Percentiles rank a stretch among this genome's conserved stretches.
These are phyloP conservation scores for Nycticryphes semicollaris DNA, from an alignment of 2,113 vertebrate genomes.

Conservation along the genomic window DNA sequence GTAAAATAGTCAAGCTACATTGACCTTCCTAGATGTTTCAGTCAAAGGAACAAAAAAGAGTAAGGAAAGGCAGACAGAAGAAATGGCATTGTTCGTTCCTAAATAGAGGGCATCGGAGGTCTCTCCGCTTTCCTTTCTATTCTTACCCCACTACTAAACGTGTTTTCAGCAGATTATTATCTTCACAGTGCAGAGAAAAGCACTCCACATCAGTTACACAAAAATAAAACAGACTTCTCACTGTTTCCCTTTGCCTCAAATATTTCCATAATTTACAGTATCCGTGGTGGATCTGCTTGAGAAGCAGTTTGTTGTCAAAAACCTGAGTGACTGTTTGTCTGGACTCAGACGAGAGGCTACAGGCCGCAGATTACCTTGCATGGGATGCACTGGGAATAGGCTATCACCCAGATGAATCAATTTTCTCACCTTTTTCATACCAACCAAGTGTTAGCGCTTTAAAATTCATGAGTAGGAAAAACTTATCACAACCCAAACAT, in stretches of 20 bases:
- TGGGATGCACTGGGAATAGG: not conserved
- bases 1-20: not conserved
- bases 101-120: not conserved
- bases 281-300: not conserved
- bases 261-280: not conserved
- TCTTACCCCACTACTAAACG: not conserved
- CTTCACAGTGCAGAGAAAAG: not conserved
- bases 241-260: not conserved
- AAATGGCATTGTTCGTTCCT: not conserved
- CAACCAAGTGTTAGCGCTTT: not conserved
- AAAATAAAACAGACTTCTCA: not conserved
- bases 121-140: not conserved
- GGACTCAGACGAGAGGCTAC: not conserved
- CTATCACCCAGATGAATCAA: not conserved
- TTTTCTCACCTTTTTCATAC: not conserved
- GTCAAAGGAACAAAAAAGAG: not conserved
- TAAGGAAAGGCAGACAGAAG: not conserved
- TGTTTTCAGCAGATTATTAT: not conserved
- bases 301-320: not conserved
- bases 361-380: not conserved
- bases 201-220: not conserved
- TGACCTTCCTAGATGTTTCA: not conserved
- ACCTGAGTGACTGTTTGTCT: not conserved
- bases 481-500: not conserved
- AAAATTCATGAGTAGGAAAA: not conserved